Evolutionary conservation across 2,797 vertebrate species (phyloP), one percentile per base, ranked within the genome.

Genomic region (Ctenopoma multispine): DNA sequence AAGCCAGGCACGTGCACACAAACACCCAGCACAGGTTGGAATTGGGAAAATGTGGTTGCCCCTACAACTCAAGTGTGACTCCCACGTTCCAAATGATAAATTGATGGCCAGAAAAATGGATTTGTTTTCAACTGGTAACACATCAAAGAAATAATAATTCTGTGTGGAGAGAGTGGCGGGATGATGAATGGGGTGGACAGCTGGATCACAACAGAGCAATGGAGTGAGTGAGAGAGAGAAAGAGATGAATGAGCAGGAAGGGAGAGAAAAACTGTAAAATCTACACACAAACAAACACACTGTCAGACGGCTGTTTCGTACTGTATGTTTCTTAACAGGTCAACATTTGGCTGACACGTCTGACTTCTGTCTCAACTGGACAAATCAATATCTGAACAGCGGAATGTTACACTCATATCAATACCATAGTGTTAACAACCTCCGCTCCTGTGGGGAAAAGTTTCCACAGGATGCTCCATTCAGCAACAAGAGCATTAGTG

Each of bases 141-240:
- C 92, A 93, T 95, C 92, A 94, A 93, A 94, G 93, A 93, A 94
- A 94, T 92, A 94, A 94, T 94, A 94, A 95, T 94, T 95, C 90
- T 92, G 90, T 87, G 87, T 63, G 82, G 87, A 88, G 87, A 90
- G 90, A 90, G 89, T 91, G 91, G 90, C 80, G 87, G 90, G 79
- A 92, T 94, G 94, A 94, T 94, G 93, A 92, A 94, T 94, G 92
- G 89, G 80, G 68, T 81, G 85, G 93, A 93, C 90, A 92, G 91
- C 89, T 90, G 87, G 92, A 93, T 91, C 92, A 92, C 88, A 92
- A 87, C 78, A 74, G 84, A 92, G 91, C 86, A 86, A 90, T 89
- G 80, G 90, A 92, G 86, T 88, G 91, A 92, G 88, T 77, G 89
- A 89, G 80, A 54, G 87, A 69, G 83, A 63, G 83, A 59, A 56